Conservation (phyloP, 2,888 invertebrate genomes). For the Venustoraphidia nigricollis region DNA sequence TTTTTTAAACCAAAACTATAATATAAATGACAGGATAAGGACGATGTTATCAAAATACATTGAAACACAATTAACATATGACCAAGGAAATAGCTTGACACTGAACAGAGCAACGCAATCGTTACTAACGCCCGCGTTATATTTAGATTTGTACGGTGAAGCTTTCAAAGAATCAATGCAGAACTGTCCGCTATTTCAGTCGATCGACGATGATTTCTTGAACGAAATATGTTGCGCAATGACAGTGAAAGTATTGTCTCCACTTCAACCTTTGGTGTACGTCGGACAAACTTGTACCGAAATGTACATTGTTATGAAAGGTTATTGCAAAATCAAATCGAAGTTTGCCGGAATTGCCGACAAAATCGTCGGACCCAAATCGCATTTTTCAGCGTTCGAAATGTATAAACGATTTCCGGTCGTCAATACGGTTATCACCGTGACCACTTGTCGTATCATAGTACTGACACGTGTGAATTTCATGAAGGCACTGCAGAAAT, state of each 20-base stretch:
- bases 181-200: no score
- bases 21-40: no score
- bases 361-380: not conserved
- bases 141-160: no score
- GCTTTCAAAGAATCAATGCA: no score
- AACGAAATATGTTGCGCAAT: slow-evolving; percentile 8
- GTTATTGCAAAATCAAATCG: slow-evolving; percentile 12
- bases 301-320: slow-evolving; percentile 14
- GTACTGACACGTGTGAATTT: slow-evolving; percentile 8
- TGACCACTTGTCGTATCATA: slow-evolving; percentile 13
- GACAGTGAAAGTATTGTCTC: slow-evolving; percentile 10
- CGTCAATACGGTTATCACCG: slow-evolving; percentile 12
- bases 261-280: slow-evolving; percentile 14
- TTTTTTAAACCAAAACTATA: no score
- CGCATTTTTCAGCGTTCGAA: slow-evolving; percentile 9
- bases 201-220: slow-evolving; percentile 5
- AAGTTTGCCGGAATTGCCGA: not conserved
- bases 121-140: no score
- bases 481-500: slow-evolving; percentile 16
- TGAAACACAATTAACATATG: no score
- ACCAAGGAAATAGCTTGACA: no score
- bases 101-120: no score
- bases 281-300: slow-evolving; percentile 14
- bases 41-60: no score
- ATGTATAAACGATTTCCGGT: slow-evolving; percentile 12